Conservation (phyloP, 2,797 vertebrate species). For the Tiaroga cobitis region DNA sequence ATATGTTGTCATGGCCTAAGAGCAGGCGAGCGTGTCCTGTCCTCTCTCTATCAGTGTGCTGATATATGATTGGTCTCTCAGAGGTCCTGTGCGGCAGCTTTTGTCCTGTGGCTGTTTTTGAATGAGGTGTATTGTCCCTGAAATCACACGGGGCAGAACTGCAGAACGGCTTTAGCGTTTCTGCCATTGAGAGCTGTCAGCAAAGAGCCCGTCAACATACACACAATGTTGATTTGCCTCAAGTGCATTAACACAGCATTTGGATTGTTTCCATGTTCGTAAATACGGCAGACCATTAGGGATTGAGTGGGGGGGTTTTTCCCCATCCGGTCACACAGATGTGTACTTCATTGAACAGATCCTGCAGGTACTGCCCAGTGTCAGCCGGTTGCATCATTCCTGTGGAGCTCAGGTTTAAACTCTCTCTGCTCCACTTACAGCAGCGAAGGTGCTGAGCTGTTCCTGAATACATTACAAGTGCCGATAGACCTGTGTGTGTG, state of each 20-base stretch:
- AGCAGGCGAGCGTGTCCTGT: constrained; percentile 18
- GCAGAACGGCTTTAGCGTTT: background rate
- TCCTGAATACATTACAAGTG: background rate
- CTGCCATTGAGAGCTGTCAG: constrained; percentile 52
- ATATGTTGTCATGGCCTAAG: constrained; percentile 1
- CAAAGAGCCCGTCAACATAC: constrained; percentile 21
- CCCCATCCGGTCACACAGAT: background rate
- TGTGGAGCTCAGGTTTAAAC: constrained; percentile 16
- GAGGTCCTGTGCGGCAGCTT: constrained; percentile 51
- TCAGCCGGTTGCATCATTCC: constrained; percentile 35
- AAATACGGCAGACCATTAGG: constrained; percentile 3
- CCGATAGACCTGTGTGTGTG: background rate
- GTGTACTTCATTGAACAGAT: constrained; percentile 16
- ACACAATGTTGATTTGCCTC: constrained; percentile 45
- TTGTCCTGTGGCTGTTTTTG: constrained; percentile 22
- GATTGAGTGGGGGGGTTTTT: background rate
- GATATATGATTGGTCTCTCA: constrained; percentile 49
- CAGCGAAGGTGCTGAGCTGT: constrained; percentile 12
- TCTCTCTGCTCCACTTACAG: background rate
- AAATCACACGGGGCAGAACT: constrained; percentile 40
- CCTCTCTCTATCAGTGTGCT: constrained; percentile 35
- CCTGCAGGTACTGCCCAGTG: constrained; percentile 21
- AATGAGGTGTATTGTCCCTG: constrained; percentile 32
- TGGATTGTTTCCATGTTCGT: constrained; percentile 11
- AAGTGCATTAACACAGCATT: constrained; percentile 24